Percentiles rank a stretch among this genome's conserved stretches.
Conservation (phyloP, 2,888 invertebrate genomes). For the Drosophila borealis region DNA sequence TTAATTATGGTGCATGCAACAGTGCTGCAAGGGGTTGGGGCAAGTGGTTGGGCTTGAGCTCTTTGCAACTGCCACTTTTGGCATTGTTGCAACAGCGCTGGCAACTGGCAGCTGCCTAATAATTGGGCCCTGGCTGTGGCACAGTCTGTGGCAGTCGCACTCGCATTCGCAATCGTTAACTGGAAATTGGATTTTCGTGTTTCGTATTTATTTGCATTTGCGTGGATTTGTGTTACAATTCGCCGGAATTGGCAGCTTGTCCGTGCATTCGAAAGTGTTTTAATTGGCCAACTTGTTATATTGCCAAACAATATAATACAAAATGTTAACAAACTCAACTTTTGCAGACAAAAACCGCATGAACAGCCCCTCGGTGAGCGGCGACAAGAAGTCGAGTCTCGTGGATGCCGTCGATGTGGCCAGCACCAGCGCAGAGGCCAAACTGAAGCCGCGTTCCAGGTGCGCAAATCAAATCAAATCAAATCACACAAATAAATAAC, state of each 20-base stretch:
- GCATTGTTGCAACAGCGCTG: constrained; percentile 11
- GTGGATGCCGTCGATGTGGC: constrained; percentile 82
- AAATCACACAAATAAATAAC: neutral
- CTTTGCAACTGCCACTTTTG: constrained; percentile 14
- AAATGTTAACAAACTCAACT: neutral
- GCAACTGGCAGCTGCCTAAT: constrained; percentile 4
- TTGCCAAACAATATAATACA: neutral
- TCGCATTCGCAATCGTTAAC: constrained; percentile 12
- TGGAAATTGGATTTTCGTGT: constrained; percentile 60
- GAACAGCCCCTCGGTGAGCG: constrained; percentile 83
- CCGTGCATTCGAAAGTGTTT: constrained; percentile 20
- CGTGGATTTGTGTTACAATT: constrained; percentile 2
- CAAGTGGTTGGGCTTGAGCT: neutral
- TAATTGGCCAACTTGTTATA: constrained; percentile 25
- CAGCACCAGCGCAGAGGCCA: constrained; percentile 84
- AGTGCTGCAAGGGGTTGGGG: too few species aligned
- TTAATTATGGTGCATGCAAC: constrained; percentile 48
- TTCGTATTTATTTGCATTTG: constrained; percentile 39
- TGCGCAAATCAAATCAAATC: constrained; percentile 49
- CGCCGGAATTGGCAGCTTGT: constrained; percentile 6
- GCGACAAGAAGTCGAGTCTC: constrained; percentile 81
- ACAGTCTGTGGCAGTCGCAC: neutral
- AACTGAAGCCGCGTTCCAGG: constrained; percentile 88
- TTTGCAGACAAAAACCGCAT: constrained; percentile 83
- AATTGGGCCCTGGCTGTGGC: neutral